A percentile compares a stretch with the other conserved stretches of the same genome.
Evolutionary conservation across 2,888 invertebrate genomes (phyloP).

Genomic region (Lasioglossum figueresi): DNA sequence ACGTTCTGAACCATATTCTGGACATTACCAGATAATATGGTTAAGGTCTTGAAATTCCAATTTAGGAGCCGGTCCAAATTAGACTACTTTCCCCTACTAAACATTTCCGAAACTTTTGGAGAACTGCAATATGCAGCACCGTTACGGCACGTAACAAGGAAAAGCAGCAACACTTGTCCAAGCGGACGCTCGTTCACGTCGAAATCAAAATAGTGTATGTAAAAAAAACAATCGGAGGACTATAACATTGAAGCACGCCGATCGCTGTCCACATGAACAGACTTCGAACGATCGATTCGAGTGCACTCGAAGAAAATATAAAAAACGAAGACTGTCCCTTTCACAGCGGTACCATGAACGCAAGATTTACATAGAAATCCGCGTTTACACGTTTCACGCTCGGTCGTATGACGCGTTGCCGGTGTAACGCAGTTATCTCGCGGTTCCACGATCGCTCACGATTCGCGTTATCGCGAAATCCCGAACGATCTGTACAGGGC

Average conservation of each 20-base stretch:
- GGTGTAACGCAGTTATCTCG: constrained; percentile 29
- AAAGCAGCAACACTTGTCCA: not conserved
- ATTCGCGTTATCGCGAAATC: constrained; percentile 23
- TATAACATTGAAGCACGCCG: not conserved
- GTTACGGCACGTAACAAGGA: not conserved
- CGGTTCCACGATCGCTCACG: constrained; percentile 13
- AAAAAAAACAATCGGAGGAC: not conserved
- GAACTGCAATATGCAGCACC: not conserved
- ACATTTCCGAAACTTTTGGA: too few relatives aligned
- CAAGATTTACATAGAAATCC: not conserved
- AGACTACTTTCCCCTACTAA: too few relatives aligned
- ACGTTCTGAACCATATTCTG: too few relatives aligned
- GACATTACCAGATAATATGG: too few relatives aligned
- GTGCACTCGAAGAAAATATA: not conserved
- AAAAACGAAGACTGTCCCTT: not conserved
- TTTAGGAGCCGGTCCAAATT: too few relatives aligned
- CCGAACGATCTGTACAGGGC: not conserved
- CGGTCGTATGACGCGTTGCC: constrained; percentile 3
- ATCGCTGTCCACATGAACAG: not conserved
- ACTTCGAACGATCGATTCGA: not conserved
- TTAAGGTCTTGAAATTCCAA: too few relatives aligned
- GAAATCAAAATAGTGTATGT: not conserved
- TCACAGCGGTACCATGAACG: not conserved
- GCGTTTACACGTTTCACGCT: constrained; percentile 10
- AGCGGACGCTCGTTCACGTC: not conserved